These are phyloP conservation scores for Montipora sp. DNA, from an alignment of 64 coral and sea anemone genomes.

Conservation along the genomic window DNA sequence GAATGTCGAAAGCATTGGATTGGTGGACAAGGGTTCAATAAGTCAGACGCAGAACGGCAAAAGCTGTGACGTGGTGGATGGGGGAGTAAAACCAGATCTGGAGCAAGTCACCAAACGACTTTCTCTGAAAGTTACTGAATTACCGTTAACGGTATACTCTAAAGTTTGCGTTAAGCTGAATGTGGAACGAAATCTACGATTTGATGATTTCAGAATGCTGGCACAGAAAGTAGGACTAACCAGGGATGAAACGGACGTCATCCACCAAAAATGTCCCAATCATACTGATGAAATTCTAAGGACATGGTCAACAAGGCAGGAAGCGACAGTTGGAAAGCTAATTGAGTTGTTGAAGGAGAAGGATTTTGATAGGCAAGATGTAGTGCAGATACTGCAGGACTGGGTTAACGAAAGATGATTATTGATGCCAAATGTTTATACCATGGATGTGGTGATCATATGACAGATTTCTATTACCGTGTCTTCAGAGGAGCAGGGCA, in stretches of 20 bases:
- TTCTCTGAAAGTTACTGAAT: not conserved
- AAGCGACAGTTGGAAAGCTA: constrained; percentile 18
- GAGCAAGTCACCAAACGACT: not conserved
- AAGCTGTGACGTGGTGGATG: not conserved
- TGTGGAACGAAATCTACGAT: not conserved
- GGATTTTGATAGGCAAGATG: constrained; percentile 3
- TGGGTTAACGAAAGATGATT: constrained; percentile 9
- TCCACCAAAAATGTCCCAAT: not conserved
- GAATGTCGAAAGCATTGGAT: not conserved
- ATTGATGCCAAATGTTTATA: not conserved
- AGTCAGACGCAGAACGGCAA: not conserved
- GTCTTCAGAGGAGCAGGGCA: too few species aligned
- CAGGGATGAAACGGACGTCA: not conserved
- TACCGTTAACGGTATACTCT: not conserved
- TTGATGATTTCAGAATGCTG: constrained; percentile 37
- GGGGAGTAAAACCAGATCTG: not conserved
- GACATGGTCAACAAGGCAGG: not conserved
- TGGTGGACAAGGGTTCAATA: not conserved
- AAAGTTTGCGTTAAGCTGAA: not conserved
- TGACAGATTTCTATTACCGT: too few species aligned
- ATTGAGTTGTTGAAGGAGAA: constrained; percentile 29
- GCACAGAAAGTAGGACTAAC: constrained; percentile 25
- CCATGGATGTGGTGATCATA: not conserved
- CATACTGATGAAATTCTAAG: constrained; percentile 12
- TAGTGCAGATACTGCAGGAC: constrained; percentile 8